phyloP scores from a whole-genome alignment of 1,140 invertebrate species.

The Tetraneura akinire region DNA sequence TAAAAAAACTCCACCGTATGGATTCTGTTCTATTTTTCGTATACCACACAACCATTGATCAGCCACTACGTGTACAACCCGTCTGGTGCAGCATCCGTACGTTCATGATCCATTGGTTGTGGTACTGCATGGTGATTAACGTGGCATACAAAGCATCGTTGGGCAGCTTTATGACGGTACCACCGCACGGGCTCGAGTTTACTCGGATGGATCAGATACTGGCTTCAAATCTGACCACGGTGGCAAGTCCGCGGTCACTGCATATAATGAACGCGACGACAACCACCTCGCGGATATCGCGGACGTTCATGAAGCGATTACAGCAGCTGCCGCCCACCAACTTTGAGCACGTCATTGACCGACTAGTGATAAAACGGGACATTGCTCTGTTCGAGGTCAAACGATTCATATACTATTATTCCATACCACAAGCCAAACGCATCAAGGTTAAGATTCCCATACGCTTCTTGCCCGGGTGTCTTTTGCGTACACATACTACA shows the following conservation, averaged over 20 bases:
- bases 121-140: slow-evolving; percentile 53
- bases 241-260: slow-evolving; percentile 50
- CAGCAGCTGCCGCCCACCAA: slow-evolving; percentile 45
- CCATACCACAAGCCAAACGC: slow-evolving; percentile 49
- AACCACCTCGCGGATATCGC: slow-evolving; percentile 29
- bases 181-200: slow-evolving; percentile 52
- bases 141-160: slow-evolving; percentile 54
- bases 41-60: slow-evolving; percentile 51
- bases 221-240: slow-evolving; percentile 45
- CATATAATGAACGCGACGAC: slow-evolving; percentile 52
- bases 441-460: slow-evolving; percentile 54
- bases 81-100: slow-evolving; percentile 43
- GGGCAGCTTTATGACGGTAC: slow-evolving; percentile 54
- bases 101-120: slow-evolving; percentile 53
- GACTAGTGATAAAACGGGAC: slow-evolving; percentile 52
- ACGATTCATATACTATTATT: slow-evolving; percentile 53
- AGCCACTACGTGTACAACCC: slow-evolving; percentile 42
- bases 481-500: slow-evolving; percentile 54
- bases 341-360: slow-evolving; percentile 52
- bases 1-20: slow-evolving; percentile 11
- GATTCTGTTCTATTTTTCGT: slow-evolving; percentile 48
- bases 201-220: slow-evolving; percentile 52
- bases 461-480: slow-evolving; percentile 53
- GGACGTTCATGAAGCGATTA: slow-evolving; percentile 50
- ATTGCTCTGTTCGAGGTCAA: slow-evolving; percentile 54